Evolutionary conservation across 2,797 vertebrate genomes (phyloP).

Genomic region (Glyptemys insculpta): DNA sequence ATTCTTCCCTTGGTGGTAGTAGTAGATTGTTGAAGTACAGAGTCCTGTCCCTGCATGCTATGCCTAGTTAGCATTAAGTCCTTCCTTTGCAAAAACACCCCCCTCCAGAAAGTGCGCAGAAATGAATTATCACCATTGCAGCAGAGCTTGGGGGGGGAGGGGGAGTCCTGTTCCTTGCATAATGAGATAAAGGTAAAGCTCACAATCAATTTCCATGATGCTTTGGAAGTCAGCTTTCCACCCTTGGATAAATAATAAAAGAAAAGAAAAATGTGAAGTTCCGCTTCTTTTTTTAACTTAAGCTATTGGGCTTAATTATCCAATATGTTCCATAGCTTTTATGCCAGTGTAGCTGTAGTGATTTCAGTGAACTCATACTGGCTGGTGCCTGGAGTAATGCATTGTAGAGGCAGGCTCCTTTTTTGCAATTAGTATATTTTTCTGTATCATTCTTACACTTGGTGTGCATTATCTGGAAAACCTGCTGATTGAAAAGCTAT

Average conservation of each 20-base stretch:
- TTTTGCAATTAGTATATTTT: not conserved
- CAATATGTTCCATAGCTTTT: not conserved
- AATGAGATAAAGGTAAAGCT: constrained; percentile 3
- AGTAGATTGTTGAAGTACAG: constrained; percentile 44
- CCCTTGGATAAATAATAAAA: constrained; percentile 14
- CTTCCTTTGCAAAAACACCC: constrained; percentile 18
- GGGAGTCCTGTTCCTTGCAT: not conserved
- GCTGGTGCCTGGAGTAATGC: not conserved
- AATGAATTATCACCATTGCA: constrained; percentile 38
- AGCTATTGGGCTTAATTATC: not conserved
- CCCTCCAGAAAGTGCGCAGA: not conserved
- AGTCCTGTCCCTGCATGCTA: constrained; percentile 27
- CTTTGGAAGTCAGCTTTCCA: constrained; percentile 38
- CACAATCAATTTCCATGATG: constrained; percentile 16
- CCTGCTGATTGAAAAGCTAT: not conserved
- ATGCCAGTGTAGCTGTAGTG: not conserved
- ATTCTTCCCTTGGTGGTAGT: not conserved
- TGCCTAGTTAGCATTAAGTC: constrained; percentile 11
- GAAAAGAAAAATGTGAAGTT: not conserved
- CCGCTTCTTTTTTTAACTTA: constrained; percentile 7
- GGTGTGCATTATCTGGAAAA: not conserved
- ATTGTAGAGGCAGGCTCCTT: not conserved
- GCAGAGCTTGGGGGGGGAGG: not conserved
- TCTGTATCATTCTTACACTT: not conserved
- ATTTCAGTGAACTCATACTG: not conserved